These are phyloP conservation scores for Alloscopus bannaensis DNA, from an alignment of 2,888 invertebrate species.

Conservation along the genomic window DNA sequence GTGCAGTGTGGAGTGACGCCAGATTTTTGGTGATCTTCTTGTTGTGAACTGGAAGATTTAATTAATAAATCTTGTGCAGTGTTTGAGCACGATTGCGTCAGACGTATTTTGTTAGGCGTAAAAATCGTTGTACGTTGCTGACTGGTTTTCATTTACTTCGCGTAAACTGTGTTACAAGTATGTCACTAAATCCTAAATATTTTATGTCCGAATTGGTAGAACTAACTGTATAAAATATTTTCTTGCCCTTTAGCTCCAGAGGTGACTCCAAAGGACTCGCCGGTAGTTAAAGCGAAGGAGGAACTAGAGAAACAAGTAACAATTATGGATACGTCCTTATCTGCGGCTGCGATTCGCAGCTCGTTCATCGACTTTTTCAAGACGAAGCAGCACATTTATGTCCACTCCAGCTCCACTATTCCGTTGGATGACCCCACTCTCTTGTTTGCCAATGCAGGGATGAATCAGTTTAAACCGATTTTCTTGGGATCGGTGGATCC, in stretches of 20 bases:
- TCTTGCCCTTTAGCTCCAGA: not conserved
- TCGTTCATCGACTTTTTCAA: constrained; percentile 94
- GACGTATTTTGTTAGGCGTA: too few relatives aligned
- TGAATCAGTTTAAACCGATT: constrained; percentile 99
- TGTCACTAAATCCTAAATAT: too few relatives aligned
- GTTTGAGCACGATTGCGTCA: too few relatives aligned
- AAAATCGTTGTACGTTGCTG: too few relatives aligned
- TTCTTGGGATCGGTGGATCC: constrained; percentile 98
- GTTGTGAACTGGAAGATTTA: too few relatives aligned
- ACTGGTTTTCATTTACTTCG: too few relatives aligned
- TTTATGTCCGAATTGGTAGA: not conserved
- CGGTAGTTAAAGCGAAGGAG: not conserved
- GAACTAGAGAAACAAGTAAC: too few relatives aligned
- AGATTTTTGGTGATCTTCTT: too few relatives aligned
- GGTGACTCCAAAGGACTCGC: not conserved
- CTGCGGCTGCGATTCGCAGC: constrained; percentile 88
- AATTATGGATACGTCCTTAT: constrained; percentile 71
- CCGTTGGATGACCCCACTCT: constrained; percentile 98
- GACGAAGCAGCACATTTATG: constrained; percentile 90
- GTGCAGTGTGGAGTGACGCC: too few relatives aligned
- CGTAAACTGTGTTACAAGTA: too few relatives aligned
- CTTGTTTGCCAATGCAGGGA: constrained; percentile 98
- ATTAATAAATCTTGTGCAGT: too few relatives aligned
- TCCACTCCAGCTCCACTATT: constrained; percentile 97
- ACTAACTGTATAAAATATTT: not conserved